Evolutionary conservation across 2,888 invertebrate species (phyloP).

Genomic region (Merodon equestris): DNA sequence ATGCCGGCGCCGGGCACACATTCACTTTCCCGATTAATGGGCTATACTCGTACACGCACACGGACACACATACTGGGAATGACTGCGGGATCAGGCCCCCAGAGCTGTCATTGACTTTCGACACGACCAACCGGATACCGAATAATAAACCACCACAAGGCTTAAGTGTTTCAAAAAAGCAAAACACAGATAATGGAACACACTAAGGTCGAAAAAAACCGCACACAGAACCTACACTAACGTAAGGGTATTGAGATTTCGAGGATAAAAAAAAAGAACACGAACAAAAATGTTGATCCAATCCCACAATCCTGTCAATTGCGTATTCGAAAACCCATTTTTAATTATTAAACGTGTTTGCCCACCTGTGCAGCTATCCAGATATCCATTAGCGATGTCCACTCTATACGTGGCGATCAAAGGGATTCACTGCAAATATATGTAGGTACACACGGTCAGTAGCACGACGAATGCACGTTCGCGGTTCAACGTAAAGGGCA

Average conservation of each 20-base stretch:
- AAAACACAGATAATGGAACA: background rate
- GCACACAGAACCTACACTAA: no score
- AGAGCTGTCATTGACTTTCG: background rate
- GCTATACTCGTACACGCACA: no score
- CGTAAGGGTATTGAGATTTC: background rate
- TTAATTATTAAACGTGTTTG: conserved; percentile 62
- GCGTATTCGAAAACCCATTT: conserved; percentile 39
- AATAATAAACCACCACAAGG: conserved; percentile 2
- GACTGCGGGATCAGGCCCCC: background rate
- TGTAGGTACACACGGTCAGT: no score
- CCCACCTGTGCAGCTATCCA: conserved; percentile 61
- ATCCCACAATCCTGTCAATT: conserved; percentile 47
- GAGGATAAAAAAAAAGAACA: background rate
- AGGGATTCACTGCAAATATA: conserved; percentile 7
- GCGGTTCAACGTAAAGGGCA: no score
- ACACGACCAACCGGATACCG: background rate
- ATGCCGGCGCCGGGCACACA: background rate
- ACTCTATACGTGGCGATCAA: conserved; percentile 34
- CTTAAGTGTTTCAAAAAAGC: background rate
- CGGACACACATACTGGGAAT: conserved; percentile 1
- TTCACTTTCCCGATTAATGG: conserved; percentile 6
- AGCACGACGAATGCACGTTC: no score
- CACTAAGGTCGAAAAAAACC: background rate
- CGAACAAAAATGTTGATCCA: conserved; percentile 6
- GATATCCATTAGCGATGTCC: conserved; percentile 59